phyloP scores from a whole-genome alignment of 1,140 invertebrate genomes.

The Habropoda laboriosa region DNA sequence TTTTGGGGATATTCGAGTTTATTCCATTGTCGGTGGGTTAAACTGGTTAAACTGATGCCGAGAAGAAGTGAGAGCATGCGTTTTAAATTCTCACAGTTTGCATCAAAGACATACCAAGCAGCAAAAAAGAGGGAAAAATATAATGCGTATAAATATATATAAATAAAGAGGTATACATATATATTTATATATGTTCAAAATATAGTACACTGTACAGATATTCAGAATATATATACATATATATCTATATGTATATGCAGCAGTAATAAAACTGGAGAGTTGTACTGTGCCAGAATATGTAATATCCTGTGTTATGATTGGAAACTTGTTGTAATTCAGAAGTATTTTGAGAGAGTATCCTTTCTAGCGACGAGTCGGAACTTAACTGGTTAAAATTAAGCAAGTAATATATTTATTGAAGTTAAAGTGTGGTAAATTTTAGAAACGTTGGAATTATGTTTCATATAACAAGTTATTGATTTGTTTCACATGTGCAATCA shows the following conservation, averaged over 20 bases:
- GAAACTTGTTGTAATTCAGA: slow-evolving; percentile 45
- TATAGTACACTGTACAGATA: slow-evolving; percentile 5
- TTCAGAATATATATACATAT: slow-evolving; percentile 33
- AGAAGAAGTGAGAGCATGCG: slow-evolving; percentile 29
- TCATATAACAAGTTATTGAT: slow-evolving; percentile 58
- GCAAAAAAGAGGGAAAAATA: neutral
- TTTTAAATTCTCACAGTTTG: slow-evolving; percentile 35
- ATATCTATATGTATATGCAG: slow-evolving; percentile 10
- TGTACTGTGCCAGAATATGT: slow-evolving; percentile 31
- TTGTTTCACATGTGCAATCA: slow-evolving; percentile 65
- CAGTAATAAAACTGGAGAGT: slow-evolving; percentile 30
- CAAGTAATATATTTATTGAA: slow-evolving; percentile 67
- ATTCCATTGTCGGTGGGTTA: slow-evolving; percentile 34
- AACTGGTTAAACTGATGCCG: slow-evolving; percentile 6
- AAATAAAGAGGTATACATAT: neutral
- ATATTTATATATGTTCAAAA: slow-evolving; percentile 12
- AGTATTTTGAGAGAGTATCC: slow-evolving; percentile 56
- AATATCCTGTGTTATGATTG: slow-evolving; percentile 51
- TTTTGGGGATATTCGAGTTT: slow-evolving; percentile 23
- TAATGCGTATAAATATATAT: slow-evolving; percentile 6
- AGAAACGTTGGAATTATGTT: slow-evolving; percentile 65
- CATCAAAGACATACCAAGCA: slow-evolving; percentile 22
- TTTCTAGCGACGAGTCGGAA: slow-evolving; percentile 60
- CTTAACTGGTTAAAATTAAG: slow-evolving; percentile 63
- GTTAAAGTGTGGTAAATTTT: slow-evolving; percentile 68